Base-by-base conservation (phyloP, 2,888 invertebrate species). In the Acheta domesticus region DNA sequence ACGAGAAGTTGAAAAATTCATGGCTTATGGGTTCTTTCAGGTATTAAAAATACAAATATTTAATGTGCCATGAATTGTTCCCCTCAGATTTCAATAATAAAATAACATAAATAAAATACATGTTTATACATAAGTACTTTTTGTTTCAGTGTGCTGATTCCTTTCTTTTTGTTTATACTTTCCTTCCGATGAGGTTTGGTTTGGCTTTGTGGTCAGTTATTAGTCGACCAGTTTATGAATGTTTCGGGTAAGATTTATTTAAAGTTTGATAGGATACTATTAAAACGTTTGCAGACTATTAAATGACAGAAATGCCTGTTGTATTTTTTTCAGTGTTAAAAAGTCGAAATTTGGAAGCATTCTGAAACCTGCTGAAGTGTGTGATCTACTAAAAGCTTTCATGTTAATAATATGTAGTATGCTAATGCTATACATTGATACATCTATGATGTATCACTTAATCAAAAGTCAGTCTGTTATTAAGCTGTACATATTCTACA, bases 401-500 rank as follows among this genome's bases (percentile, higher is more conserved):
- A 94, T 97, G 82, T 90, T 98, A 85, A 87, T 97, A 82, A 88
- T 93, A 73, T 94, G 96, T 84, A 94, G 94, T 85, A 90, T 93
- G 84, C 87, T 94, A 80, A 95, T 98, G 91, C 93, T 95, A 85
- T 94, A 95, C 84, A 93, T 99, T 82, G 99, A 99, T 86, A 98
- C 97, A 74, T 98, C 98, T 83, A 96, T 99, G 90, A 93, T 99
- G 90, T 99, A 99, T 88, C 99, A 99, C 87, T 90, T 98, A 84
- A 95, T 96, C 76, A 96, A 96, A 86, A 98, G 98, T 84, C 99
- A 99, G 86, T 98, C 98, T 83, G 97, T 99, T 82, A 99, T 99
- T 87, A 99, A 99, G 86, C 89, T 99, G 83, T 99, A 99, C 86
- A 98, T 99, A 86, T 98, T 99, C 89, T 99, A 97, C 87, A 99